Base-by-base conservation (phyloP, 2,113 vertebrate species). In the Procapra przewalskii region DNA sequence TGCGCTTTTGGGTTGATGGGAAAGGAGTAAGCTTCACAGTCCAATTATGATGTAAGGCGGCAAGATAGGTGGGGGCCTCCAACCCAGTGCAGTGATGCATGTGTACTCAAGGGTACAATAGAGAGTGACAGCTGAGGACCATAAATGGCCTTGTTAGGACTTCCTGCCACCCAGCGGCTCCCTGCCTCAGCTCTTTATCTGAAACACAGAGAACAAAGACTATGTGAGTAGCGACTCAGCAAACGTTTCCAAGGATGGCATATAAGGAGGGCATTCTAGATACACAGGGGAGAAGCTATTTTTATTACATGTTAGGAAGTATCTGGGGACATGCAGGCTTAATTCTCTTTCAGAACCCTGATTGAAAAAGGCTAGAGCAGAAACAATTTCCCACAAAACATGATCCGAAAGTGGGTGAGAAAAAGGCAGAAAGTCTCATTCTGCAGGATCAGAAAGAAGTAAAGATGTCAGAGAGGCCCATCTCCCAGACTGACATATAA, bases 1-100 rank as follows among this genome's bases (percentile, higher is more conserved):
- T 23, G 5, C 57, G 14, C 0, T 50, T 2, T 48, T 3, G 5
- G 4, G 10, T 19, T 25, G 3, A 40, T 43, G 21, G 31, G 16
- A 8, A 16, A 92, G 27, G 31, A 57, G 27, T 6, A 5, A n/a
- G 5, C 4, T 0, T 88, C 54, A 19, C 12, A 5, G 0, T 60
- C 11, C 27, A 52, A 17, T 64, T 25, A 36, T 7, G 90, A 3
- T 9, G 25, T 7, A 31, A 25, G 4, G 6, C 43, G 33, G 25
- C 36, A 83, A 92, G 5, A 8, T 7, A 64, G 71, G 25, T 4
- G 29, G 10, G 12, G 5, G 1, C 3, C 16, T 75, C 33, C 13
- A 17, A 93, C 19, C 14, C 40, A 67, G 6, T n/a, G 13, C 27
- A 60, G 5, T 13, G 33, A 71, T n/a, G 17, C 33, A 45, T 40